Conservation (phyloP, 1,140 invertebrate species). For the Coptotermes formosanus region DNA sequence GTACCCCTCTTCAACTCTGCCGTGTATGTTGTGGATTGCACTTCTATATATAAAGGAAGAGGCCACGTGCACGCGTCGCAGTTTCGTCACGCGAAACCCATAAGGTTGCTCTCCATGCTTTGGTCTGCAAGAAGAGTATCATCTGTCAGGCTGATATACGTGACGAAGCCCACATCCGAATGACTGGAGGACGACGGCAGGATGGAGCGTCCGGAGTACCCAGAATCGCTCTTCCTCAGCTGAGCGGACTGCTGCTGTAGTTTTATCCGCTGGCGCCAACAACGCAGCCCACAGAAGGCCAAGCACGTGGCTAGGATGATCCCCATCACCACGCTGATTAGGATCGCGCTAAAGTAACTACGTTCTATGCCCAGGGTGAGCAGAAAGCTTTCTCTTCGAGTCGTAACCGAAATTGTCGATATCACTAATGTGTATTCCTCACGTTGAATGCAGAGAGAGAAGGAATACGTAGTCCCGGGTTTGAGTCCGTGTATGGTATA, state of each 20-base stretch:
- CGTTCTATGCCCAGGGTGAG: conserved; percentile 37
- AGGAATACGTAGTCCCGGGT: conserved; percentile 36
- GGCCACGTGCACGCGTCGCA: neutral
- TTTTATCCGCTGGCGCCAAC: conserved; percentile 29
- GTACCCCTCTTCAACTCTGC: too few species aligned
- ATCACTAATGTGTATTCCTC: conserved; percentile 36
- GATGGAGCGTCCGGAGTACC: conserved; percentile 27
- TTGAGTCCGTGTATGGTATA: conserved; percentile 39
- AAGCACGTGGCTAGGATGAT: conserved; percentile 28
- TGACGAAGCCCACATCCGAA: conserved; percentile 36
- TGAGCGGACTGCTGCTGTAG: conserved; percentile 21
- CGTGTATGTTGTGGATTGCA: neutral
- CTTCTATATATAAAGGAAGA: neutral
- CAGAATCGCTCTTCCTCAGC: conserved; percentile 30
- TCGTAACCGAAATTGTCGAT: conserved; percentile 35
- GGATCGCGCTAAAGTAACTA: conserved; percentile 33
- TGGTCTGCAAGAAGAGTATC: conserved; percentile 31
- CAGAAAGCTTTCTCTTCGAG: conserved; percentile 37
- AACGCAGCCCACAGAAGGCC: conserved; percentile 29
- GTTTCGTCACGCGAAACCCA: conserved; percentile 31
- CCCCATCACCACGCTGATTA: conserved; percentile 28
- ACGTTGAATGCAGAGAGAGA: conserved; percentile 36
- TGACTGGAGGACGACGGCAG: conserved; percentile 34
- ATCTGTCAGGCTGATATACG: conserved; percentile 35
- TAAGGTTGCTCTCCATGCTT: conserved; percentile 32